Conservation (phyloP, 2,113 vertebrate genomes). For the Paramisgurnus dabryanus region DNA sequence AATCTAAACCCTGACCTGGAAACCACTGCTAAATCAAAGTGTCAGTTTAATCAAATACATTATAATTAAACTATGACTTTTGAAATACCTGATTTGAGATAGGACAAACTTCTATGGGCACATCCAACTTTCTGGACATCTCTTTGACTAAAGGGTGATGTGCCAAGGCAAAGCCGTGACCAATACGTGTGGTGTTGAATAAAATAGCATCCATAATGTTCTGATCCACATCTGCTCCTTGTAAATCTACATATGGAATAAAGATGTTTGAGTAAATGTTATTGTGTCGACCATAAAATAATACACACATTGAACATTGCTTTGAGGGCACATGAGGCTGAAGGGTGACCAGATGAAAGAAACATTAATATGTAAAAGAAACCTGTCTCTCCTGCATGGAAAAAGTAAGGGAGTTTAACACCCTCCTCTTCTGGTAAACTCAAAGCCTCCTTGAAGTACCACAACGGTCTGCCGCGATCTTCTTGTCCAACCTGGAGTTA, state of each 20-base stretch:
- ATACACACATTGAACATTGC: background rate
- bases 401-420: slow-evolving; percentile 82
- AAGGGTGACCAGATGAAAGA: slow-evolving; percentile 8
- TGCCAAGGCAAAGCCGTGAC: slow-evolving; percentile 84
- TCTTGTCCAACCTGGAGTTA: slow-evolving; percentile 84
- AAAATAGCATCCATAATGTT: slow-evolving; percentile 87
- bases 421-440: slow-evolving; percentile 73
- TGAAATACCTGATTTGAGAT: slow-evolving; percentile 89
- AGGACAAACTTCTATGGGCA: slow-evolving; percentile 88
- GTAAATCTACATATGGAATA: slow-evolving; percentile 71
- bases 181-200: slow-evolving; percentile 86
- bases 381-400: slow-evolving; percentile 93
- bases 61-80: background rate
- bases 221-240: slow-evolving; percentile 81
- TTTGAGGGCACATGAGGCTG: background rate
- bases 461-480: slow-evolving; percentile 81
- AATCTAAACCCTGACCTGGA: too few species aligned
- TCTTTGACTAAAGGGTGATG: slow-evolving; percentile 80
- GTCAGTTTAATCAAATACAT: background rate
- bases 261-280: background rate
- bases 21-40: too few species aligned
- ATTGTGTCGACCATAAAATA: background rate
- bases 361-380: slow-evolving; percentile 50
- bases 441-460: slow-evolving; percentile 81
- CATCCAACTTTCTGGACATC: slow-evolving; percentile 74